Evolutionary conservation across 2,888 invertebrate genomes (phyloP).

Genomic region (Pseudococcus jackbeardsleyi): DNA sequence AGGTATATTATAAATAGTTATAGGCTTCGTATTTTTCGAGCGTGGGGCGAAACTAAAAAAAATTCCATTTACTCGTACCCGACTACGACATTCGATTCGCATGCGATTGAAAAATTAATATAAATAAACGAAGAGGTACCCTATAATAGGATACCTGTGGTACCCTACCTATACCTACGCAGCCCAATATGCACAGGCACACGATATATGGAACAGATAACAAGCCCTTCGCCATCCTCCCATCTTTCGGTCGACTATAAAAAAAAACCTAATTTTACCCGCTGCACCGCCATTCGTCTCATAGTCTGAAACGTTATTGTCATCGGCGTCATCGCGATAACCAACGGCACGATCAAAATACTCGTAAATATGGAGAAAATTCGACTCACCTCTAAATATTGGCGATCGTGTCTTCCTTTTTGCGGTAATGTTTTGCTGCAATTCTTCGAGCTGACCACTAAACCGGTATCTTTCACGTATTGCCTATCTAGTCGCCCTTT

Average conservation of each 20-base stretch:
- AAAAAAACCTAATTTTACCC: slow-evolving; percentile 10
- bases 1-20: too few relatives aligned
- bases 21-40: neutral
- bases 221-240: neutral
- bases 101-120: slow-evolving; percentile 44
- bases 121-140: neutral
- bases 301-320: neutral
- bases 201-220: neutral
- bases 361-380: neutral
- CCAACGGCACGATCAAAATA: neutral
- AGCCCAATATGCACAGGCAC: too few relatives aligned
- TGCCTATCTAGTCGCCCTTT: slow-evolving; percentile 46
- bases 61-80: slow-evolving; percentile 9
- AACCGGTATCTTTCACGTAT: slow-evolving; percentile 38
- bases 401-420: slow-evolving; percentile 46
- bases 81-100: slow-evolving; percentile 20
- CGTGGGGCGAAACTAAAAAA: neutral
- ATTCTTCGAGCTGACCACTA: slow-evolving; percentile 46
- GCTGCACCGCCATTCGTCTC: neutral
- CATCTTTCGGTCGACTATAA: neutral
- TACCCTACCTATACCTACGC: too few relatives aligned
- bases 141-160: neutral
- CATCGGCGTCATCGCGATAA: neutral
- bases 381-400: slow-evolving; percentile 51
- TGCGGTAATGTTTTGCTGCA: slow-evolving; percentile 55